Evolutionary conservation across 1,140 invertebrate genomes (phyloP).

Genomic region (Diploscapter pachys): DNA sequence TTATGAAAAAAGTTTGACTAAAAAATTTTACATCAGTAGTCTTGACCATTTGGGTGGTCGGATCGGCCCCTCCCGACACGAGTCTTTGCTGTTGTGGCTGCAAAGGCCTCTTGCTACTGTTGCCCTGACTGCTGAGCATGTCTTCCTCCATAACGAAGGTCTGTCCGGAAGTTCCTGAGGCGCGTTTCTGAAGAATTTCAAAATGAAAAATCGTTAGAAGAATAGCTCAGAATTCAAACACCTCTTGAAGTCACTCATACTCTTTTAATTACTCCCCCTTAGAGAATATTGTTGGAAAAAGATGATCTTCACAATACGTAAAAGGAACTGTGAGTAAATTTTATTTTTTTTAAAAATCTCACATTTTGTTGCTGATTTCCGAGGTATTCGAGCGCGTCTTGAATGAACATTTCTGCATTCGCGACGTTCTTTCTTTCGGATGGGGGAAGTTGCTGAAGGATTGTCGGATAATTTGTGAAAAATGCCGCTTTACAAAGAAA

Average conservation of each 20-base stretch:
- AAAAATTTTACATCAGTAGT: constrained; percentile 44
- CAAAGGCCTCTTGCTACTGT: constrained; percentile 4
- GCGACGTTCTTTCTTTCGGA: constrained; percentile 16
- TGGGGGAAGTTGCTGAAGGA: constrained; percentile 9
- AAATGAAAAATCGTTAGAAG: no score
- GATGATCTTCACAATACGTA: no score
- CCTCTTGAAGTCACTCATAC: no score
- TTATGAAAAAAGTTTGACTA: no score
- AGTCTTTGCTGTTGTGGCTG: constrained; percentile 2
- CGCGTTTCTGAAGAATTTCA: no score
- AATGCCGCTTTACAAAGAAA: no score
- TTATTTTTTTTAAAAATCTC: neutral
- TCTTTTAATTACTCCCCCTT: no score
- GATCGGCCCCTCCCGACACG: constrained; percentile 23
- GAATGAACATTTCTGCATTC: constrained; percentile 33
- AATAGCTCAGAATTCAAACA: no score
- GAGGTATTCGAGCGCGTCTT: constrained; percentile 37
- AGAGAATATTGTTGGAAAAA: no score
- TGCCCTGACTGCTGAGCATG: constrained; percentile 37
- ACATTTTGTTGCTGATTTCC: constrained; percentile 8
- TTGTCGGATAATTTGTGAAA: neutral
- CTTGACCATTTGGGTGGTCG: constrained; percentile 42
- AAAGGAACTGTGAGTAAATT: neutral
- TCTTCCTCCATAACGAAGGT: constrained; percentile 53
- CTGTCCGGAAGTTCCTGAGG: neutral